Base-by-base conservation (phyloP, 1,140 invertebrate genomes). In the Conopomorpha cramerella region DNA sequence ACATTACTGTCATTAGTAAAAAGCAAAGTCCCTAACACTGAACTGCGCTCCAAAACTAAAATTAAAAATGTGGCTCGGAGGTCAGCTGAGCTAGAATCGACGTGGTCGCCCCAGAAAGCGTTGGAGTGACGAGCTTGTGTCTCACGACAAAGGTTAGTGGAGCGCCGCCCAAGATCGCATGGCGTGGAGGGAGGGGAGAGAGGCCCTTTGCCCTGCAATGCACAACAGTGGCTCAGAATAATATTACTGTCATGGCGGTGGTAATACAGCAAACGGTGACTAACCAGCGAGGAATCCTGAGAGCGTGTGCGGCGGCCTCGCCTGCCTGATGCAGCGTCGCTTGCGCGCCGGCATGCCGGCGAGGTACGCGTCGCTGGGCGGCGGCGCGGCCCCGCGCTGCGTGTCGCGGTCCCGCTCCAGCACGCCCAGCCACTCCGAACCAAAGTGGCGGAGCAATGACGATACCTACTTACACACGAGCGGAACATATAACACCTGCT, bases 291-390 rank as follows among this genome's bases (percentile, higher is more conserved):
- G 23, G 23, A 34, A 26, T 2, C 18, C 12, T 4, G 23, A 18
- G 14, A 34, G 33, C 33, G 33, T 26, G 33, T 23, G n/a, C 1
- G 33, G 18, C 2, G 33, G 33, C 12, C 33, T 11, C 33, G 33
- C 17, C 33, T 58, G 49, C 3, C 63, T 48, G 13, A 68, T 40
- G 29, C 62, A 62, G 4, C 64, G 49, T 3, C 66, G 64, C 32
- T 67, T 62, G 28, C 61, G 51, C 0, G 60, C 47, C 16, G 66
- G 58, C 64, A 71, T 68, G 2, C 64, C 64, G 1, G 57, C 41
- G 1, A 71, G 46, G 34, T 71, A 71, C 2, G 55, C 63, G 35
- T 71, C 60, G 40, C 63, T 71, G 49, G 45, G 59, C 1, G 66
- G 63, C 30, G 38, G 43, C 0, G 50, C 16, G 1, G 38, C 25